A percentile compares a stretch with the other conserved stretches of the same genome.
phyloP scores from a whole-genome alignment of 2,113 vertebrate genomes.

The Ctenodactylus gundi region DNA sequence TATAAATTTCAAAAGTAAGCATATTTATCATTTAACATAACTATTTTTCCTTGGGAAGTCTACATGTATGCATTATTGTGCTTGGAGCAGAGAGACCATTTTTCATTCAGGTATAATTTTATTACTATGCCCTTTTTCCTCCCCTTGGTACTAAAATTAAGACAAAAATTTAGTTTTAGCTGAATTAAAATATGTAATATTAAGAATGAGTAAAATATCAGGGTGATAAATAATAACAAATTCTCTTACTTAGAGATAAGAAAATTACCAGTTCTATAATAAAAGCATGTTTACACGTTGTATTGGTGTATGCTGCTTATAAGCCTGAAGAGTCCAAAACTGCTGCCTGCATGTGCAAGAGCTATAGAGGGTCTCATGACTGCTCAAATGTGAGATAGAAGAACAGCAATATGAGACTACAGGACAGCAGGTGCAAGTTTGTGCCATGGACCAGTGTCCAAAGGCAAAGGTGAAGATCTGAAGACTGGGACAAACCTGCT shows the following conservation, averaged over 20 bases:
- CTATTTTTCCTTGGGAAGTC: not conserved
- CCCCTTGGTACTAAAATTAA: not conserved
- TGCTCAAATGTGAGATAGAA: no score
- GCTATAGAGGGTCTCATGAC: no score
- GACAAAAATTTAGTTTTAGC: not conserved
- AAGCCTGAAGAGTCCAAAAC: no score
- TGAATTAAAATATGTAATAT: not conserved
- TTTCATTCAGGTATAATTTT: not conserved
- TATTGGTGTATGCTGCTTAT: no score
- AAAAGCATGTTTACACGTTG: not conserved
- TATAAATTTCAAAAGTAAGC: not conserved
- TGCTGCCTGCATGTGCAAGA: no score
- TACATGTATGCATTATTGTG: no score
- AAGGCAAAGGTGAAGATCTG: no score
- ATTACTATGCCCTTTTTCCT: not conserved
- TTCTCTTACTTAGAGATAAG: not conserved
- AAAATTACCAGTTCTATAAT: not conserved
- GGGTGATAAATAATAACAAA: not conserved
- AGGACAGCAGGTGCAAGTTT: no score
- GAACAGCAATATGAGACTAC: no score
- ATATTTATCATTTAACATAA: not conserved
- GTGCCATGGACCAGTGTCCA: no score
- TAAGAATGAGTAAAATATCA: not conserved
- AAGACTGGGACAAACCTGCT: no score
- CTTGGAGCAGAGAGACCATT: not conserved